Percentiles rank a stretch among this genome's conserved stretches.
Conservation (phyloP, 2,888 invertebrate species). For the Rhagonycha fulva region DNA sequence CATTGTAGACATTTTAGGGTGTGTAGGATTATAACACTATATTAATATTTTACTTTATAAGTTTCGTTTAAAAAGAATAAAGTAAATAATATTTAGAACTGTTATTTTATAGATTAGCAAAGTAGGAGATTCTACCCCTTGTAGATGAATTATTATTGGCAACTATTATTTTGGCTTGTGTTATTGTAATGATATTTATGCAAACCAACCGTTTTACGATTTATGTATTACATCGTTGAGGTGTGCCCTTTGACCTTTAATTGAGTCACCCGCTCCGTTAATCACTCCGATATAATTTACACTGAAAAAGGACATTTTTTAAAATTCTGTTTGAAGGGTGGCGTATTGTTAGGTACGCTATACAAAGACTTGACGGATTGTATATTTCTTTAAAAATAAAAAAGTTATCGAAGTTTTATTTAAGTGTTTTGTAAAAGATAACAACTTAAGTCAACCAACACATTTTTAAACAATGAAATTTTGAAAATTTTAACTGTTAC, state of each 20-base stretch:
- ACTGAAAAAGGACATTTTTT: neutral
- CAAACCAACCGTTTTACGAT: neutral
- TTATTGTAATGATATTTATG: neutral
- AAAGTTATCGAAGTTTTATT: neutral
- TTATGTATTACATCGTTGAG: neutral
- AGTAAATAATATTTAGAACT: neutral
- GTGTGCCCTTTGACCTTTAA: neutral
- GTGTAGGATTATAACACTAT: neutral
- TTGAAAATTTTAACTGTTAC: neutral
- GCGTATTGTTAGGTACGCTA: neutral
- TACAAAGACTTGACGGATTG: neutral
- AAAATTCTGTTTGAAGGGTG: neutral
- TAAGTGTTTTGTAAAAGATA: neutral
- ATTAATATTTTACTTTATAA: neutral
- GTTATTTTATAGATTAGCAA: neutral
- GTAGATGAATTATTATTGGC: neutral
- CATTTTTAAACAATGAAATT: neutral
- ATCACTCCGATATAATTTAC: neutral
- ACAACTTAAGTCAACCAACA: neutral
- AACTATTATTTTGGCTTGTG: neutral
- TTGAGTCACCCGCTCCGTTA: neutral
- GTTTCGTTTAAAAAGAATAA: neutral
- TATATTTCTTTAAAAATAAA: neutral
- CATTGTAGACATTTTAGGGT: neutral
- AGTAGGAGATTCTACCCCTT: neutral